phyloP scores from a whole-genome alignment of 1,140 invertebrate genomes.

The Meloidogyne floridensis region DNA sequence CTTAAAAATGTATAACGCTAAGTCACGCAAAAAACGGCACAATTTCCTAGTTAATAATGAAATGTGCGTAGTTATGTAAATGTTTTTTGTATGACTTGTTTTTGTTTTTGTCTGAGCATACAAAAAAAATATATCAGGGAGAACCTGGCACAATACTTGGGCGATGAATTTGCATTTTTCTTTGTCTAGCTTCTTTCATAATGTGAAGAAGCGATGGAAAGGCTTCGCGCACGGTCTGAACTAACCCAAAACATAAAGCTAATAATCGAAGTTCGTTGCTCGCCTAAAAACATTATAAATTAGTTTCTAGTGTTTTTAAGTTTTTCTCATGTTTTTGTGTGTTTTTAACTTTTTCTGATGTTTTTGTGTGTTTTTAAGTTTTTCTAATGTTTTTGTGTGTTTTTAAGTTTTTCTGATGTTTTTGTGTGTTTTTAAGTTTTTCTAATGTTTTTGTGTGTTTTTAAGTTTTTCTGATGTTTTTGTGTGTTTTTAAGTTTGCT shows the following conservation, averaged over 20 bases:
- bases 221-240: constrained; percentile 57
- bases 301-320: too few relatives aligned
- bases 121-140: neutral
- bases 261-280: constrained; percentile 47
- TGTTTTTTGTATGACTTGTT: neutral
- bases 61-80: neutral
- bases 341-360: too few relatives aligned
- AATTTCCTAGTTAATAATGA: neutral
- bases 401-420: too few relatives aligned
- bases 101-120: neutral
- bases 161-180: constrained; percentile 32
- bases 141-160: neutral
- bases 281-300: neutral
- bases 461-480: too few relatives aligned
- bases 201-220: constrained; percentile 53
- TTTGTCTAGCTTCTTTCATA: constrained; percentile 36
- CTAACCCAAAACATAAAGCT: constrained; percentile 53
- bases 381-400: too few relatives aligned
- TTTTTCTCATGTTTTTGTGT: too few relatives aligned
- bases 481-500: too few relatives aligned
- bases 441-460: neutral
- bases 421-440: too few relatives aligned
- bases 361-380: too few relatives aligned
- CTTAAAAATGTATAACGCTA: too few relatives aligned
- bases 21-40: too few relatives aligned